Evolutionary conservation across 2,113 vertebrate genomes (phyloP), one percentile per base, ranked within the genome.

Genomic region (Eonycteris spelaea): DNA sequence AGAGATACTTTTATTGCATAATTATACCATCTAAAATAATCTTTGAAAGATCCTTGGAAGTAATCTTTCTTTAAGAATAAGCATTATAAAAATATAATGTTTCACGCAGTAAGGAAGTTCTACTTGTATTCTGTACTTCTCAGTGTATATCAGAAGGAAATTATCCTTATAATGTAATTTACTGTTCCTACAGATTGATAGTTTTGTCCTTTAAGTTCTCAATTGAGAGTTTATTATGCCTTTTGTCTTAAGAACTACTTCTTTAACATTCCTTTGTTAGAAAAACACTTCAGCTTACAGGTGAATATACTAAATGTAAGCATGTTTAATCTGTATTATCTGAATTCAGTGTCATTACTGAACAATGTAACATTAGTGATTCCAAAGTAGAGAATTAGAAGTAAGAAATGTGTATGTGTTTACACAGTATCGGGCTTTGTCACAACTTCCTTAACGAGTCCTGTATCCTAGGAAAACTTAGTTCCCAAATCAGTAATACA

Each of bases 11-110:
- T 57, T 53, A 33, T 38, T 80, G 4, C 30, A 24, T 94, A 89
- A 88, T 68, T 90, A 51, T 38, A 6, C 63, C 21, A 48, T 22
- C 67, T 90, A 80, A 90, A 95, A 45, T 80, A 55, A 73, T 93
- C 35, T 90, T 86, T 89, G 59, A 68, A 93, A 95, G 38, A 79
- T 94, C 57, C 83, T 83, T 95, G 53, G 68, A 96, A 78, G 51
- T 85, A 48, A 85, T 35, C 75, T 95, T 85, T 70, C 13, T 79
- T 87, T 91, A 80, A 82, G 74, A 90, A 77, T 61, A 87, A 48
- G 35, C 30, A 24, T 74, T 79, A 43, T n/a, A 61, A 79, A 79
- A 80, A 65, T 33, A 33, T 45, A 75, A 38, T 63, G 61, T 78
- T 94, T 51, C 28, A 19, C 75, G 53, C 45, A 21, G 53, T 84